These are phyloP conservation scores for Hypsibius dujardini DNA, from an alignment of 1,140 invertebrate species.

Conservation along the genomic window DNA sequence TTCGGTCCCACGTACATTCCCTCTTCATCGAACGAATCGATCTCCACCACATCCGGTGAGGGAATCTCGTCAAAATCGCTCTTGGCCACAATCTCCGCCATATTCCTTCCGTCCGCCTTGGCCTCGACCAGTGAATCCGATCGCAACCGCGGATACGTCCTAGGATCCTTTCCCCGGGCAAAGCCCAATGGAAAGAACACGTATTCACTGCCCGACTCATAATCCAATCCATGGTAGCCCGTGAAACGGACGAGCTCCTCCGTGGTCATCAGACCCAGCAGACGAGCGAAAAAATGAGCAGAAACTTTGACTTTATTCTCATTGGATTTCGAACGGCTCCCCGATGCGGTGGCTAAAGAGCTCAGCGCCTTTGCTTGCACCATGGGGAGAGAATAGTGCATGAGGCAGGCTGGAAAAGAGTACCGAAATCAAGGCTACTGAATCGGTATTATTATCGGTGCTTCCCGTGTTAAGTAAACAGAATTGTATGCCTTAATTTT, in stretches of 20 bases:
- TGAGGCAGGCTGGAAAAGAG: no score
- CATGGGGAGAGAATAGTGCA: no score
- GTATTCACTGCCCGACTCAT: background rate
- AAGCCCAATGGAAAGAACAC: background rate
- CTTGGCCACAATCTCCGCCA: background rate
- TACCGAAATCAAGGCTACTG: no score
- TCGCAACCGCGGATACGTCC: background rate
- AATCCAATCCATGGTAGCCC: background rate
- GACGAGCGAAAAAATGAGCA: no score
- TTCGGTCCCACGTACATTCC: background rate
- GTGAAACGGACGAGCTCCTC: background rate
- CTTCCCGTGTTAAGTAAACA: background rate
- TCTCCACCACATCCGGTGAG: background rate
- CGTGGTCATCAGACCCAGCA: background rate
- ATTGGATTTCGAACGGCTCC: no score
- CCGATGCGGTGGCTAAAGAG: no score
- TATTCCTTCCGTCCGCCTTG: background rate
- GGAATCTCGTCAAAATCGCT: background rate
- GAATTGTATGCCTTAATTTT: background rate
- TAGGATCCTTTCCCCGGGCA: background rate
- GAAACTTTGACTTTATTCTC: no score
- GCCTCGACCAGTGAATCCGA: background rate
- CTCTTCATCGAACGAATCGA: slow-evolving; percentile 3
- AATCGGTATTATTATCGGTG: no score
- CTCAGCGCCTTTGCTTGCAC: no score